These are phyloP conservation scores for Yponomeuta malinellus DNA, from an alignment of 2,888 invertebrate species.

Conservation along the genomic window DNA sequence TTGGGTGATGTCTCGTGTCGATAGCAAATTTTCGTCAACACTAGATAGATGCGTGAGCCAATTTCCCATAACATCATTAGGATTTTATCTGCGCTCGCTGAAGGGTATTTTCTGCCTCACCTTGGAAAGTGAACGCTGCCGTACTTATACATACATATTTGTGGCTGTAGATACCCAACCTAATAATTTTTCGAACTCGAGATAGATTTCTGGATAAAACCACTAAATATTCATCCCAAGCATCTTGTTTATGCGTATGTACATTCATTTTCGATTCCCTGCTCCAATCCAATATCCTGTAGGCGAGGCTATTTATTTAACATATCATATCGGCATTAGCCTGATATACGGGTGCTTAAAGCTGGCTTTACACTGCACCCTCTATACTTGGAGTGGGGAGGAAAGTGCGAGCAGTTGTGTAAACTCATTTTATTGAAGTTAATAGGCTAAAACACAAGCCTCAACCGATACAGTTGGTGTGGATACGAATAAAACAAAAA, in stretches of 20 bases:
- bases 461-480: too few species aligned
- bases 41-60: conserved; percentile 44
- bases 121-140: background rate
- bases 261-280: conserved; percentile 55
- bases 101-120: background rate
- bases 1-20: conserved; percentile 49
- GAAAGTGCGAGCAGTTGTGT: background rate
- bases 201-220: background rate
- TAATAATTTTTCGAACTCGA: background rate
- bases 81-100: conserved; percentile 18
- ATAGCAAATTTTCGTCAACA: conserved; percentile 57
- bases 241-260: conserved; percentile 46
- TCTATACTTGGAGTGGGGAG: background rate
- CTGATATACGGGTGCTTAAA: conserved; percentile 48
- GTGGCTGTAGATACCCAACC: background rate
- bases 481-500: too few species aligned
- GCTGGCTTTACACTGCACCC: background rate
- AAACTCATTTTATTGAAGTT: background rate
- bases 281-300: conserved; percentile 60
- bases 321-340: conserved; percentile 73
- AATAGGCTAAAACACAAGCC: too few species aligned
- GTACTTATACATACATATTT: background rate
- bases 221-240: background rate
- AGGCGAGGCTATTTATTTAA: conserved; percentile 71
- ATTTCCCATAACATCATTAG: conserved; percentile 58